Conservation (phyloP, 2,113 vertebrate genomes). For the Melierax canorus region DNA sequence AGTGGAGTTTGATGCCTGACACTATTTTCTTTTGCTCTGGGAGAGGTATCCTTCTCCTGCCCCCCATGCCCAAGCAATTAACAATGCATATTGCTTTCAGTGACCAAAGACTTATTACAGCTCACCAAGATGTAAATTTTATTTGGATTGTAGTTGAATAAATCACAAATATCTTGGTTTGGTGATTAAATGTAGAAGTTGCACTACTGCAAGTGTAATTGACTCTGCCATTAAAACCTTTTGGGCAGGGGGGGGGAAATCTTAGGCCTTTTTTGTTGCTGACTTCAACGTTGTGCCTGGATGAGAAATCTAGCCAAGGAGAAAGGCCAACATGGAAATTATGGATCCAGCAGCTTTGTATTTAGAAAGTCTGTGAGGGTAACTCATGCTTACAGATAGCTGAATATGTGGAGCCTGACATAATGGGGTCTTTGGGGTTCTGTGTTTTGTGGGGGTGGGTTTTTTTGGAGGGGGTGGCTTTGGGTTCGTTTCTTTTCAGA, state of each 20-base stretch:
- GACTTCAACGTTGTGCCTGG: background rate
- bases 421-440: background rate
- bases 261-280: background rate
- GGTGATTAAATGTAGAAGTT: background rate
- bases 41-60: background rate
- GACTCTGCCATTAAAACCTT: background rate
- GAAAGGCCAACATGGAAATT: background rate
- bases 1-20: background rate
- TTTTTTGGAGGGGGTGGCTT: background rate
- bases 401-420: background rate
- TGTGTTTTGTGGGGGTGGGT: background rate
- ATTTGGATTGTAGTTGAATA: background rate
- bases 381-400: background rate
- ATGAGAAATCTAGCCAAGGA: background rate
- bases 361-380: background rate
- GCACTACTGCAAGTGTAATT: background rate
- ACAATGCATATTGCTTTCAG: background rate
- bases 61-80: background rate
- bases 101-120: background rate
- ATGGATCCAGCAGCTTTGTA: background rate
- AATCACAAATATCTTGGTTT: background rate
- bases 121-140: background rate
- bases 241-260: fast-evolving
- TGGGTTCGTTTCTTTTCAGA: background rate
- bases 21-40: background rate